These are phyloP conservation scores for Saccostrea echinata DNA, from an alignment of 1,140 invertebrate species.

Conservation along the genomic window DNA sequence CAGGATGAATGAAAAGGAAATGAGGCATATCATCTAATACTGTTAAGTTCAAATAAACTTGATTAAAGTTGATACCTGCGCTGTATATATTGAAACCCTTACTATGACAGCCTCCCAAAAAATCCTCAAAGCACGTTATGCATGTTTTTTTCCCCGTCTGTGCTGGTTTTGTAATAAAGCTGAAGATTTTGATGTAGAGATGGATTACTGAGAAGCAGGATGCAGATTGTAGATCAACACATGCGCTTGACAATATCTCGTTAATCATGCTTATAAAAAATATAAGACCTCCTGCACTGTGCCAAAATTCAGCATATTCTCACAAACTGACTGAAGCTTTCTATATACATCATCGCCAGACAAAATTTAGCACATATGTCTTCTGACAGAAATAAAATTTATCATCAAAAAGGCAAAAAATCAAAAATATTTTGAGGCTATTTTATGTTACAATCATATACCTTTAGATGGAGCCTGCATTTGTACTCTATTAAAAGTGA, in stretches of 20 bases:
- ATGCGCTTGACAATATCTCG: conserved; percentile 38
- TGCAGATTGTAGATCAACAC: conserved; percentile 34
- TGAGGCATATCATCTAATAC: conserved; percentile 25
- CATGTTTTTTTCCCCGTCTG: neutral
- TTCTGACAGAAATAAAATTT: conserved; percentile 4
- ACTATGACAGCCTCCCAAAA: neutral
- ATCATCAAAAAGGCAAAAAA: neutral
- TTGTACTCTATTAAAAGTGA: no score
- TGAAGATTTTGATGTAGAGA: conserved; percentile 37
- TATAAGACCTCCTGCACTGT: conserved; percentile 3
- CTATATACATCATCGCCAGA: neutral
- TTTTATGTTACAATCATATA: neutral
- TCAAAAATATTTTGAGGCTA: neutral
- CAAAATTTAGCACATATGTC: conserved; percentile 1
- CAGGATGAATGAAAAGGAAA: conserved; percentile 34
- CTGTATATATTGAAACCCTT: conserved; percentile 7
- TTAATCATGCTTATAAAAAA: conserved; percentile 24
- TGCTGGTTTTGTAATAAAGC: conserved; percentile 28
- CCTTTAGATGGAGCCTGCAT: neutral
- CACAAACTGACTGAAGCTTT: neutral
- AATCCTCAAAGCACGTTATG: conserved; percentile 6
- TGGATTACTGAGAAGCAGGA: conserved; percentile 36
- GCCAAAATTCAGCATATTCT: conserved; percentile 8
- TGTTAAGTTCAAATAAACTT: conserved; percentile 37
- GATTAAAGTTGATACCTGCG: conserved; percentile 20